These are phyloP conservation scores for Amiota mariae DNA, from an alignment of 2,888 invertebrate genomes.

Conservation along the genomic window DNA sequence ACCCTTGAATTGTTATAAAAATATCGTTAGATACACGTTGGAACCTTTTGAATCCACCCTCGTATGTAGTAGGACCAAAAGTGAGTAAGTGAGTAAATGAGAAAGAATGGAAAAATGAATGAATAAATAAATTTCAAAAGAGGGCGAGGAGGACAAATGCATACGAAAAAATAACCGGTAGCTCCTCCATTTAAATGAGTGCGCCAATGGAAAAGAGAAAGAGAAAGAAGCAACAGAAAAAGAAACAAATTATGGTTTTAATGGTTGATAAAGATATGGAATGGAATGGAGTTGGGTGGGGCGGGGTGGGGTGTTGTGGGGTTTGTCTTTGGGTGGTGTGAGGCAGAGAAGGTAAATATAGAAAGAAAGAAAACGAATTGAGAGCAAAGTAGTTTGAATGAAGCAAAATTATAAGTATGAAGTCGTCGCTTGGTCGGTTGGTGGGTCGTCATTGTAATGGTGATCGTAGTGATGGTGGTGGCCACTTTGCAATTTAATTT, in stretches of 20 bases:
- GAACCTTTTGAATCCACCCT: too few species aligned
- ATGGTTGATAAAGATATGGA: not conserved
- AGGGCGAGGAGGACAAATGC: not conserved
- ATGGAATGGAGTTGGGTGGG: not conserved
- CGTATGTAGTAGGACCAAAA: too few species aligned
- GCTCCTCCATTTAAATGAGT: conserved; percentile 53
- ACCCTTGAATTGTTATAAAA: too few species aligned
- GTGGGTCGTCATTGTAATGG: too few species aligned
- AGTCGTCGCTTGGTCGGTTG: too few species aligned
- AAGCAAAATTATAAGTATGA: too few species aligned
- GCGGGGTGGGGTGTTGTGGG: not conserved
- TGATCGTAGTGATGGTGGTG: too few species aligned
- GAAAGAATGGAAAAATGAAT: not conserved
- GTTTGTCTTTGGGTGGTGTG: not conserved
- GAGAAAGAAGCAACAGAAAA: conserved; percentile 35
- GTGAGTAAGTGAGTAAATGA: not conserved
- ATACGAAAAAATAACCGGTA: conserved; percentile 53
- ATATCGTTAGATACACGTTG: too few species aligned
- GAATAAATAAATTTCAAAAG: not conserved
- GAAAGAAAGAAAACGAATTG: too few species aligned
- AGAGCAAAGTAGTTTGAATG: too few species aligned
- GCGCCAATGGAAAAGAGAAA: conserved; percentile 33
- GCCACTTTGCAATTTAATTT: conserved; percentile 37
- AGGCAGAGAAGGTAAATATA: too few species aligned
- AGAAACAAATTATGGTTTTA: conserved; percentile 25